Conservation (phyloP, 2,888 invertebrate species). For the Thera obeliscata region DNA sequence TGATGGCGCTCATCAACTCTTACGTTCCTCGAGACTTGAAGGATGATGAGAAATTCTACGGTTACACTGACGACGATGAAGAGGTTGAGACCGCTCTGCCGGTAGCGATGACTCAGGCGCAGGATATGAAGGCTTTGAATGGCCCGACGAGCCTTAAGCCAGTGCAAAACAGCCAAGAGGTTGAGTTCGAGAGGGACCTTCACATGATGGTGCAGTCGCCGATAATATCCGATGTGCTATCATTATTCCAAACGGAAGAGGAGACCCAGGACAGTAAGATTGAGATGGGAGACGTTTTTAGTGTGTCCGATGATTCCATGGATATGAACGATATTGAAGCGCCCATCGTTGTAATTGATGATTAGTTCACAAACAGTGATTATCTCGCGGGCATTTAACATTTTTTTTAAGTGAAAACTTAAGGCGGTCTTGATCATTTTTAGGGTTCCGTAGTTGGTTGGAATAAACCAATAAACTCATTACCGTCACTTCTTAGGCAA, state of each 20-base stretch:
- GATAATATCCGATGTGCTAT: slow-evolving; percentile 76
- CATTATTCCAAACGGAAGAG: slow-evolving; percentile 61
- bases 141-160: slow-evolving; percentile 12
- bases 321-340: slow-evolving; percentile 51
- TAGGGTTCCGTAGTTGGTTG: too few relatives aligned
- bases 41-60: slow-evolving; percentile 76
- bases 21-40: slow-evolving; percentile 72
- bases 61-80: slow-evolving; percentile 65
- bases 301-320: slow-evolving; percentile 59
- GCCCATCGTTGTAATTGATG: slow-evolving; percentile 64
- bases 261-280: slow-evolving; percentile 38
- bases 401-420: too few relatives aligned
- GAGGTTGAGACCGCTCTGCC: slow-evolving; percentile 45
- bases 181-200: slow-evolving; percentile 51
- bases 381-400: not conserved
- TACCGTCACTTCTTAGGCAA: too few relatives aligned
- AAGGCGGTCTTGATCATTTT: too few relatives aligned
- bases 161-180: slow-evolving; percentile 30
- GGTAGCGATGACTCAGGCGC: slow-evolving; percentile 2
- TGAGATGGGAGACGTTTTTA: slow-evolving; percentile 47
- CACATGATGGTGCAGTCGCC: slow-evolving; percentile 67
- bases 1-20: slow-evolving; percentile 63
- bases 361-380: slow-evolving; percentile 37
- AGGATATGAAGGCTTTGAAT: slow-evolving; percentile 17
- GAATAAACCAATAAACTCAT: too few relatives aligned